These are phyloP conservation scores for Sipha maydis DNA, from an alignment of 2,888 invertebrate species.

Conservation along the genomic window DNA sequence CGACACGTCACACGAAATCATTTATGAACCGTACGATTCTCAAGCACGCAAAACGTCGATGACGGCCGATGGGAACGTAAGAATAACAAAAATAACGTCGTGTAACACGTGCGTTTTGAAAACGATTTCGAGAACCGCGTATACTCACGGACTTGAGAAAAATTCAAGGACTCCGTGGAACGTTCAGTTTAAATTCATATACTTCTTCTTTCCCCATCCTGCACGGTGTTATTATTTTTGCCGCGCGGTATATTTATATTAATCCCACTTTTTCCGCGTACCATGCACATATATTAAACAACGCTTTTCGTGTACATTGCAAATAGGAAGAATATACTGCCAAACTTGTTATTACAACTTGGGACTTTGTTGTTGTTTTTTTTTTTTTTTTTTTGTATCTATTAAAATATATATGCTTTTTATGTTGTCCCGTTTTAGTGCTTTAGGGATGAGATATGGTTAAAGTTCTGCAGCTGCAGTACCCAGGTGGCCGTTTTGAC, in stretches of 20 bases:
- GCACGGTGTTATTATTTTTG: too few relatives aligned
- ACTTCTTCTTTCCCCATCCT: too few relatives aligned
- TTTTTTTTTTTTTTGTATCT: slow-evolving; percentile 10
- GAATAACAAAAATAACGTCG: too few relatives aligned
- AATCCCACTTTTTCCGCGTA: background rate
- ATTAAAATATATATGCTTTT: slow-evolving; percentile 15
- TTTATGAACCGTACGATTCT: too few relatives aligned
- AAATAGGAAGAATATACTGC: background rate
- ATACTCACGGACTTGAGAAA: too few relatives aligned
- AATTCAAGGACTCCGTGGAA: too few relatives aligned
- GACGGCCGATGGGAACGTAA: too few relatives aligned
- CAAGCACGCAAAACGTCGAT: too few relatives aligned
- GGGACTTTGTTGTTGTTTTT: background rate
- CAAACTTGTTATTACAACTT: background rate
- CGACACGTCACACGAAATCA: too few relatives aligned
- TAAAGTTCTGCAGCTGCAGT: slow-evolving; percentile 15
- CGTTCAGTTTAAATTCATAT: too few relatives aligned
- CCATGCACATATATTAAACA: background rate
- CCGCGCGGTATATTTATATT: background rate
- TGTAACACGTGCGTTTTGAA: too few relatives aligned
- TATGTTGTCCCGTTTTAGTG: slow-evolving; percentile 1
- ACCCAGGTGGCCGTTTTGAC: slow-evolving; percentile 39
- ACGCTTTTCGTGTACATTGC: background rate
- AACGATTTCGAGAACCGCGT: too few relatives aligned
- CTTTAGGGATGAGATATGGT: slow-evolving; percentile 22